Evolutionary conservation across 2,113 vertebrate species (phyloP), one percentile per base, ranked within the genome.

Genomic region (Pteropus alecto): DNA sequence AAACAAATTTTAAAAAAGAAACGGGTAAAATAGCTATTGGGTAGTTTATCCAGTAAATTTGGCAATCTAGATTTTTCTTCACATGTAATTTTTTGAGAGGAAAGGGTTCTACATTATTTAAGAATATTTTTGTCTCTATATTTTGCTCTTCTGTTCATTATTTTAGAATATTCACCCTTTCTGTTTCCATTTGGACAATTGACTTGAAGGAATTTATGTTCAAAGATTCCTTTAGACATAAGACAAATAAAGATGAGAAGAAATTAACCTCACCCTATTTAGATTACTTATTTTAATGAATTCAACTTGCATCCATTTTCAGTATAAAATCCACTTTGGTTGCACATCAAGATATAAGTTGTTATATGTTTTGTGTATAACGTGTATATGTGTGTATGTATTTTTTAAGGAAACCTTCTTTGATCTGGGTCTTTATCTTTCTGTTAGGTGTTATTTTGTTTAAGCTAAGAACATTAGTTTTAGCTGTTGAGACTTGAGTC

Each of bases 401-500:
- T 4, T 26, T 79, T 74, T 87, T 91, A 71, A 93, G 4, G 13
- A 90, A 76, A 26, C 2, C 1, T 73, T 94, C 1, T 73, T 94
- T 73, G 71, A 26, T 65, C 33, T 87, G n/a, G 90, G 30, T 43
- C 41, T 87, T 78, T 41, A 5, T 89, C 7, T 65, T 95, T 78
- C 28, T 35, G 51, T 4, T 95, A 8, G 21, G 11, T 65, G 56
- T 76, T 90, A 96, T 79, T 91, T 97, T 94, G 71, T 60, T 87
- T 82, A 96, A 88, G 43, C 67, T 71, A 58, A 74, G 54, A 83
- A 71, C 21, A 79, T 83, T 89, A 86, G 88, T 43, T 95, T 92
- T 89, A 97, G 63, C 54, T 95, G 35, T 86, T 93, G 92, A 73
- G 28, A 74, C 93, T 9, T 94, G 76, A 56, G 18, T 70, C 76